A percentile compares a stretch with the other conserved stretches of the same genome.
Conservation (phyloP, 30 jellyfish, hydroid and myxozoan genomes). For the Hydractinia symbiolongicarpus region DNA sequence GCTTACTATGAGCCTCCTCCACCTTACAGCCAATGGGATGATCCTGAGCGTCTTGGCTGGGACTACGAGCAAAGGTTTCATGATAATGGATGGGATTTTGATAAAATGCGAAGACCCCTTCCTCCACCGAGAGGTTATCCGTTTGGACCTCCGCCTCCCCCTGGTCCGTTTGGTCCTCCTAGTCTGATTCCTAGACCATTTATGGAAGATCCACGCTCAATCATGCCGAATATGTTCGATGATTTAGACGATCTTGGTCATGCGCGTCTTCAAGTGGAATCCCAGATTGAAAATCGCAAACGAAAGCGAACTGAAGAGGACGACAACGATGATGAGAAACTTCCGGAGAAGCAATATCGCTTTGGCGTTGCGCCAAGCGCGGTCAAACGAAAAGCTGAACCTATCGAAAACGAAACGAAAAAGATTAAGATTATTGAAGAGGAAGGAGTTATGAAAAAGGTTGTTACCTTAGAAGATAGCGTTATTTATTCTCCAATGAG, state of each 20-base stretch:
- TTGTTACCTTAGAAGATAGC: slow-evolving; percentile 22
- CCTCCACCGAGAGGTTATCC: slow-evolving; percentile 20
- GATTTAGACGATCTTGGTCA: slow-evolving; percentile 41
- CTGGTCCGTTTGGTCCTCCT: slow-evolving; percentile 1
- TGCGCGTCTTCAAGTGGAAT: slow-evolving; percentile 30
- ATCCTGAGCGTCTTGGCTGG: slow-evolving; percentile 2
- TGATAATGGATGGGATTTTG: slow-evolving; percentile 15
- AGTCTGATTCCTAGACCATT: neutral
- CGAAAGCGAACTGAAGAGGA: slow-evolving; percentile 28
- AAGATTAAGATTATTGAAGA: slow-evolving; percentile 16
- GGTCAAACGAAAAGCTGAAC: neutral
- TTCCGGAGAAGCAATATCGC: slow-evolving; percentile 36
- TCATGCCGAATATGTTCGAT: slow-evolving; percentile 7
- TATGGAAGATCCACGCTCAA: slow-evolving; percentile 16
- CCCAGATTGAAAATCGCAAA: slow-evolving; percentile 20
- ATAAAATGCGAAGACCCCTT: slow-evolving; percentile 12
- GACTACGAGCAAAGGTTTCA: neutral
- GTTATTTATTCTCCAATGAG: slow-evolving; percentile 6
- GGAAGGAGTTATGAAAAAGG: slow-evolving; percentile 24
- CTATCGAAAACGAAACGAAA: neutral
- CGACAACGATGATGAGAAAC: neutral
- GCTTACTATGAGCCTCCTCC: slow-evolving; percentile 11
- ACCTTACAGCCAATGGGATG: neutral
- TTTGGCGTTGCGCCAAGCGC: slow-evolving; percentile 25
- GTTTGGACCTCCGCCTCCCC: slow-evolving; percentile 27